Evolutionary conservation across 2,113 vertebrate genomes (phyloP), one percentile per base, ranked within the genome.

Genomic region (Lophura nycthemera): DNA sequence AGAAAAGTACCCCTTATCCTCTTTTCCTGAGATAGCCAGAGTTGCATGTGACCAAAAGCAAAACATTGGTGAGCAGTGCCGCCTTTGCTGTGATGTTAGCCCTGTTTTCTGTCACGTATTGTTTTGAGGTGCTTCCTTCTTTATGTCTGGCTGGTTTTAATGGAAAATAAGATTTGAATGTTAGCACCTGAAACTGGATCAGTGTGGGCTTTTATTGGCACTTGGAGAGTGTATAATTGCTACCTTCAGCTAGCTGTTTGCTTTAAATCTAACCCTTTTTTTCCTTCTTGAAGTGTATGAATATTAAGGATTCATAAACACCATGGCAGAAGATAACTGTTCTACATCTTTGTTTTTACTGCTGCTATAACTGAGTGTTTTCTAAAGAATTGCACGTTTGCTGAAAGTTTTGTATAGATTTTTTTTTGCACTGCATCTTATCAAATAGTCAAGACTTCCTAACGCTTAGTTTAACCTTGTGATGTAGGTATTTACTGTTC

Each of bases 61-160:
- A 40, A 48, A 47, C 2, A 3, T 60, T 2, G 1, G 20, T 15
- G 72, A 29, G 21, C 0, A 4, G 2, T 29, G 30, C 12, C 5
- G 47, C 17, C 30, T 34, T 74, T 47, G 32, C 63, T 1, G 0
- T 27, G 24, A 27, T 10, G 27, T 29, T 48, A 85, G 43, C 36
- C 8, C 30, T 64, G 29, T 18, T 20, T 40, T 40, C 29, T 36
- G 42, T 67, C 30, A 36, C 11, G 14, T 15, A 2, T n/a, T 70
- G 63, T 50, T 79, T 57, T 52, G 22, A 50, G 77, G 16, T 8
- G 18, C 25, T 43, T 59, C 25, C 24, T 67, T 48, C 78, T 14
- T 87, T 79, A 38, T 59, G 38, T 38, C 3, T 52, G 63, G 21
- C 3, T 83, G 61, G 11, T 40, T 78, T 78, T 50, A 54, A 59